Evolutionary conservation across 2,113 vertebrate genomes (phyloP).

Genomic region (Artemisiospiza belli): DNA sequence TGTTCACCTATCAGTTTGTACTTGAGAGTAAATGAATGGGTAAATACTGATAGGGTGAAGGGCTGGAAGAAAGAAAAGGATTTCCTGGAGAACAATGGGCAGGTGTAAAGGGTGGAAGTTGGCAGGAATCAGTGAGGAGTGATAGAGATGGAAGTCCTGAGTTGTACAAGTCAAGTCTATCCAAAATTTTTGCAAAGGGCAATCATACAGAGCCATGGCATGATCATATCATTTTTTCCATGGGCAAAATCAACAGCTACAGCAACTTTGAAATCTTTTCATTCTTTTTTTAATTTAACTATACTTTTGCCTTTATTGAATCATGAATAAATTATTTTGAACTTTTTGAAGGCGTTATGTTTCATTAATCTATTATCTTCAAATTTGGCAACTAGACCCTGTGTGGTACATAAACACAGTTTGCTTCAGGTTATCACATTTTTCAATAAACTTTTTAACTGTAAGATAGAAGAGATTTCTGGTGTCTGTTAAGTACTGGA

Average conservation of each 20-base stretch:
- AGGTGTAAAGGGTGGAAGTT: background rate
- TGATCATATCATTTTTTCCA: background rate
- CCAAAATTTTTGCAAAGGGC: background rate
- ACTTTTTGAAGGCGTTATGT: background rate
- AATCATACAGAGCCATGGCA: background rate
- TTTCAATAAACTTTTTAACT: background rate
- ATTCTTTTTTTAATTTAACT: background rate
- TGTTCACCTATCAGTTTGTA: rapidly evolving
- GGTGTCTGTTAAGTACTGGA: background rate
- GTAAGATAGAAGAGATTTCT: background rate
- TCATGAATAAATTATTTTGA: background rate
- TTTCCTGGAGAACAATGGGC: background rate
- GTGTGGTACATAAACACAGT: background rate
- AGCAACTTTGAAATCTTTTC: background rate
- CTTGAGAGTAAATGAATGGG: background rate
- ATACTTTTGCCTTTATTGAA: background rate
- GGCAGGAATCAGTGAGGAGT: background rate
- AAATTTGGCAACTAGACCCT: background rate
- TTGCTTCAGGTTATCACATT: background rate
- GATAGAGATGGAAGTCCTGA: background rate
- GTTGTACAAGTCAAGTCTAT: background rate
- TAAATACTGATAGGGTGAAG: background rate
- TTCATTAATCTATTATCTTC: background rate
- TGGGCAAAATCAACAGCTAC: background rate
- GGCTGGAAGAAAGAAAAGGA: background rate